Evolutionary conservation across 2,888 invertebrate species (phyloP).

Genomic region (Elaeidobius kamerunicus): DNA sequence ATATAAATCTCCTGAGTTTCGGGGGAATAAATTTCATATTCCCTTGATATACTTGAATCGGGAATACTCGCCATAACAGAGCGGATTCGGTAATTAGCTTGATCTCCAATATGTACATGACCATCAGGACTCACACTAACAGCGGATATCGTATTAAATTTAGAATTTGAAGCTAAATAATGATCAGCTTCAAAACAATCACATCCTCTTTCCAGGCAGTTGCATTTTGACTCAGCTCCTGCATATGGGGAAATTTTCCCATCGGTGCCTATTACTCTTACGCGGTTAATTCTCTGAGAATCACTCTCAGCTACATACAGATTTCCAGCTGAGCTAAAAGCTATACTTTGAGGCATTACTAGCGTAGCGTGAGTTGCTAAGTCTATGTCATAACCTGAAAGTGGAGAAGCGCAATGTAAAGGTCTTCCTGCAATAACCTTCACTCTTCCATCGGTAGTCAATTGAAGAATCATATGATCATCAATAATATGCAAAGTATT

Average conservation of each 20-base stretch:
- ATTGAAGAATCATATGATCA: slow-evolving; percentile 89
- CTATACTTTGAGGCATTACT: slow-evolving; percentile 91
- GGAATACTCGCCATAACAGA: slow-evolving; percentile 89
- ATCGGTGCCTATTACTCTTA: slow-evolving; percentile 88
- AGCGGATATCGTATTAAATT: slow-evolving; percentile 91
- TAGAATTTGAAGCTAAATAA: slow-evolving; percentile 87
- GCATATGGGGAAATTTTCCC: slow-evolving; percentile 92
- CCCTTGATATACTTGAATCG: slow-evolving; percentile 75
- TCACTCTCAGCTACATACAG: slow-evolving; percentile 95
- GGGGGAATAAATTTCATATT: slow-evolving; percentile 93
- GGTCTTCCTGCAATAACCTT: slow-evolving; percentile 93
- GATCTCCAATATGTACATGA: slow-evolving; percentile 92
- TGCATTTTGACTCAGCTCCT: slow-evolving; percentile 91
- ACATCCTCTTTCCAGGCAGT: slow-evolving; percentile 87
- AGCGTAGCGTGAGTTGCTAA: slow-evolving; percentile 88
- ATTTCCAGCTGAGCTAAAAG: slow-evolving; percentile 89
- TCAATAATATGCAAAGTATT: slow-evolving; percentile 95
- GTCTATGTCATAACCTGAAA: slow-evolving; percentile 77
- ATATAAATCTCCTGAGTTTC: slow-evolving; percentile 94
- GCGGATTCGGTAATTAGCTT: slow-evolving; percentile 84
- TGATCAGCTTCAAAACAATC: slow-evolving; percentile 92
- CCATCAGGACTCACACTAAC: slow-evolving; percentile 93
- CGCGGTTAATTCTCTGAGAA: slow-evolving; percentile 89
- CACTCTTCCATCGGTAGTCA: slow-evolving; percentile 87
- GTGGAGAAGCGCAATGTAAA: slow-evolving; percentile 84